Conservation (phyloP, 2,888 invertebrate species). For the Eupithecia abbreviata region DNA sequence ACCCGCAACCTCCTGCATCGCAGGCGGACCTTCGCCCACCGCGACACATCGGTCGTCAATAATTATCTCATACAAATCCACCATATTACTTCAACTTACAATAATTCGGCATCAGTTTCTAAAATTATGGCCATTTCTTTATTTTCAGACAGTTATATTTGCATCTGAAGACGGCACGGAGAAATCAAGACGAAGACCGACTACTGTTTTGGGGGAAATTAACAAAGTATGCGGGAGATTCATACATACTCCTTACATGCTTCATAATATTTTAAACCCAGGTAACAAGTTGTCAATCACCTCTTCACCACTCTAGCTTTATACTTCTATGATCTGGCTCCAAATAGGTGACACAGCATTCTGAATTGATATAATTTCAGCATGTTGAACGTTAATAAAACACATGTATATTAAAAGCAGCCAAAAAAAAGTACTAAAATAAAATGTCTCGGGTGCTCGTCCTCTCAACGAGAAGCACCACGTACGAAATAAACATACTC, state of each 20-base stretch:
- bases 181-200: constrained; percentile 27
- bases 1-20: too few relatives aligned
- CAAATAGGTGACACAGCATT: not conserved
- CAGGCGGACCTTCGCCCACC: too few relatives aligned
- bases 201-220: constrained; percentile 33
- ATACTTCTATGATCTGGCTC: not conserved
- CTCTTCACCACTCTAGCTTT: not conserved
- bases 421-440: too few relatives aligned
- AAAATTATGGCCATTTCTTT: not conserved
- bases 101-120: too few relatives aligned
- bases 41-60: too few relatives aligned
- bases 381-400: too few relatives aligned
- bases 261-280: constrained; percentile 27
- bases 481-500: too few relatives aligned
- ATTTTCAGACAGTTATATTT: constrained; percentile 30
- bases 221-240: constrained; percentile 24
- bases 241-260: constrained; percentile 32
- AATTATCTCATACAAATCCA: not conserved
- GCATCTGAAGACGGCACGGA: constrained; percentile 27
- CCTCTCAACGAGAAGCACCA: too few relatives aligned
- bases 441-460: too few relatives aligned
- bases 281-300: constrained; percentile 22
- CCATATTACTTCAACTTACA: not conserved
- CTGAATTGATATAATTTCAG: too few relatives aligned
- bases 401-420: too few relatives aligned